Evolutionary conservation across 2,888 invertebrate genomes (phyloP).

Genomic region (Latrodectus hesperus): DNA sequence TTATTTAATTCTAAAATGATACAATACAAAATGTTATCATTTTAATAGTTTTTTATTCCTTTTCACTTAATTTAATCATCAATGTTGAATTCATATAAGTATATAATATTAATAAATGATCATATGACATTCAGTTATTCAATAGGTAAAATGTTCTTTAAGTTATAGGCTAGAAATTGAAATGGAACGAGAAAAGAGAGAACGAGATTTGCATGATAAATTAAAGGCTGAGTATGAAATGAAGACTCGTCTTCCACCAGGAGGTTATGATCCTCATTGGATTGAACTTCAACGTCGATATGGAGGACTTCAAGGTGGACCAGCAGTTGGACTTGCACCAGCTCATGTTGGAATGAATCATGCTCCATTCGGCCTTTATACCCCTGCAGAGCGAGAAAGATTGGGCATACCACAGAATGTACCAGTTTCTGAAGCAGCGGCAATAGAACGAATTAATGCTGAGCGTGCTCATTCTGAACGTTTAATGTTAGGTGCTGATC

Average conservation of each 20-base stretch:
- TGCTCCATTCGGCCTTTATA: conserved; percentile 77
- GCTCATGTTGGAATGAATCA: conserved; percentile 75
- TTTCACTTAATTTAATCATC: too few species aligned
- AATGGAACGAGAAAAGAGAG: conserved; percentile 84
- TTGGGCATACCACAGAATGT: conserved; percentile 73
- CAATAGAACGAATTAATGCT: conserved; percentile 71
- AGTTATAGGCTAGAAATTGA: conserved; percentile 77
- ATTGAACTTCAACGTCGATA: conserved; percentile 85
- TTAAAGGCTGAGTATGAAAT: conserved; percentile 88
- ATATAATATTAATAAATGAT: too few species aligned
- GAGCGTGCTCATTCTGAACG: conserved; percentile 80
- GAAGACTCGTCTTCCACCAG: conserved; percentile 77
- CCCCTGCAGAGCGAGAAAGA: conserved; percentile 89
- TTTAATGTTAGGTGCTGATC: conserved; percentile 87
- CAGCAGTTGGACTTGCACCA: conserved; percentile 74
- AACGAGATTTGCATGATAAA: conserved; percentile 83
- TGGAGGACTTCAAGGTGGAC: conserved; percentile 67
- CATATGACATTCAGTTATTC: too few species aligned
- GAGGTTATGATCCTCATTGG: conserved; percentile 81
- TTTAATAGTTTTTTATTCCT: too few species aligned
- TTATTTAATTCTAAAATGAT: too few species aligned
- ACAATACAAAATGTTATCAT: too few species aligned
- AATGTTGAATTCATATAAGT: too few species aligned
- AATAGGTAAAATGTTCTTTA: neutral
- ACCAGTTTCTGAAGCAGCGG: conserved; percentile 70